Evolutionary conservation across 2,113 vertebrate species (phyloP).

Genomic region (Turdus rufiventris): DNA sequence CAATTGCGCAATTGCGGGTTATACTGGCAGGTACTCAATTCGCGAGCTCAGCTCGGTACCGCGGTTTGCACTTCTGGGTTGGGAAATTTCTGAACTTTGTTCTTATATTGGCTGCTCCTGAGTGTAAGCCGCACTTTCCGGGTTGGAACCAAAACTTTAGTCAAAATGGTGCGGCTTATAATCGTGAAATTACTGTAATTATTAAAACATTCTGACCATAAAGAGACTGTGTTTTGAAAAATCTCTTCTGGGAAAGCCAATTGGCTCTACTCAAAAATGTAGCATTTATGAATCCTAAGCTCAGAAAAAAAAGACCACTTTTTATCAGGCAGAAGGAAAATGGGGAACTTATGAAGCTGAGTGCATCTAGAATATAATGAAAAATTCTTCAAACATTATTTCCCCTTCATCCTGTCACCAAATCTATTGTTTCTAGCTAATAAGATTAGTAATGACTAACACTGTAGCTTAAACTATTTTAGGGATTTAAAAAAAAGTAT

Average conservation of each 20-base stretch:
- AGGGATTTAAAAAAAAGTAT: not conserved
- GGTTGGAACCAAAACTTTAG: too few species aligned
- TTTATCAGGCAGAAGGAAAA: not conserved
- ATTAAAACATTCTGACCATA: not conserved
- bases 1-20: too few species aligned
- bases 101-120: too few species aligned
- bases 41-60: too few species aligned
- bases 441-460: not conserved
- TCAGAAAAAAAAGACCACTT: accelerated
- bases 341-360: not conserved
- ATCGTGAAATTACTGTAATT: too few species aligned
- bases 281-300: not conserved
- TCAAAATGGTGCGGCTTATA: too few species aligned
- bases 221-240: not conserved
- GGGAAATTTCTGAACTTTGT: too few species aligned
- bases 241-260: not conserved
- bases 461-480: not conserved
- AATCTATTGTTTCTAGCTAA: not conserved
- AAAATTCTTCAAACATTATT: not conserved
- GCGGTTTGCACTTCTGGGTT: too few species aligned
- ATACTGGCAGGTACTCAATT: too few species aligned
- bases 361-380: not conserved
- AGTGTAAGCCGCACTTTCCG: too few species aligned
- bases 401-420: not conserved
- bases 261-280: not conserved